These are phyloP conservation scores for Yponomeuta plumbellus DNA, from an alignment of 2,888 invertebrate genomes.

Conservation along the genomic window DNA sequence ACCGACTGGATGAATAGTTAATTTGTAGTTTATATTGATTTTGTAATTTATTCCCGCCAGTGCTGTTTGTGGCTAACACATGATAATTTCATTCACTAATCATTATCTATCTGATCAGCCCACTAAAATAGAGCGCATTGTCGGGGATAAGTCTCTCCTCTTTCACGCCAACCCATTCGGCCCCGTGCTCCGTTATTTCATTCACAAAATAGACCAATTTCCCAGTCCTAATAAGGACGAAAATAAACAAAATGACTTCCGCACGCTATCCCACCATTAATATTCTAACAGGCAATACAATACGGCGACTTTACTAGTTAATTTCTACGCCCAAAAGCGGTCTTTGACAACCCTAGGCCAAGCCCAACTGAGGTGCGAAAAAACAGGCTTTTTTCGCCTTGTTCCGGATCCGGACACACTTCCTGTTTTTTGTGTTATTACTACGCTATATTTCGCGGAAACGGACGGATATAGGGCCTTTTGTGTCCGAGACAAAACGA, in stretches of 20 bases:
- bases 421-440: conserved; percentile 66
- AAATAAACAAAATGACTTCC: not conserved
- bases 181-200: too few relatives aligned
- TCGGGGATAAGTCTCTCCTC: too few relatives aligned
- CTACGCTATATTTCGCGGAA: conserved; percentile 66
- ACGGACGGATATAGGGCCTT: conserved; percentile 67
- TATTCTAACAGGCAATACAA: not conserved
- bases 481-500: conserved; percentile 62
- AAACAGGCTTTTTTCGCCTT: conserved; percentile 53
- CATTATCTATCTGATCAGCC: too few relatives aligned
- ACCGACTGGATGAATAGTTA: too few relatives aligned
- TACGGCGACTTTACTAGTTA: conserved; percentile 8
- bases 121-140: too few relatives aligned
- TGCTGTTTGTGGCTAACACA: not conserved
- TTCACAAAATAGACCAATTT: conserved; percentile 26
- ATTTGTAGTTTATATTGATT: too few relatives aligned
- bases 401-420: conserved; percentile 74
- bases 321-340: not conserved
- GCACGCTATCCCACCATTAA: conserved; percentile 10
- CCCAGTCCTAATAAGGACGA: not conserved
- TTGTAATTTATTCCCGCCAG: not conserved
- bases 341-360: conserved; percentile 39
- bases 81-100: conserved; percentile 53
- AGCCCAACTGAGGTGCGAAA: conserved; percentile 40
- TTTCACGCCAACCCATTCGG: too few relatives aligned